phyloP scores from a whole-genome alignment of 2,797 vertebrate species.

The Etheostoma perlongum region DNA sequence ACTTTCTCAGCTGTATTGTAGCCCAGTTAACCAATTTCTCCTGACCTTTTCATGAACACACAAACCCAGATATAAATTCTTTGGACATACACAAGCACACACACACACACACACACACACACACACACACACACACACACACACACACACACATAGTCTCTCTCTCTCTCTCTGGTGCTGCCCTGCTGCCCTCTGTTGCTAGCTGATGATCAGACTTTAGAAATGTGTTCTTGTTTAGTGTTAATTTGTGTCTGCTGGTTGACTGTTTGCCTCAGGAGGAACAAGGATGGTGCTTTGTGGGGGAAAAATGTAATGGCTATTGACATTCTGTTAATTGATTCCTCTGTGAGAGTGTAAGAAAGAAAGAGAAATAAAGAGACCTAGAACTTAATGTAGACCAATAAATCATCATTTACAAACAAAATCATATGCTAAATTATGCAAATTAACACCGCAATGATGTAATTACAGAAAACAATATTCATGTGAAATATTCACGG shows the following conservation, averaged over 20 bases:
- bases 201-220: slow-evolving; percentile 52
- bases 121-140: not conserved
- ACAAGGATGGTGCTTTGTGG: slow-evolving; percentile 39
- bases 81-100: not conserved
- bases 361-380: not conserved
- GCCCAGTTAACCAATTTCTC: slow-evolving; percentile 7
- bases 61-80: not conserved
- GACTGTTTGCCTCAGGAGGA: slow-evolving; percentile 78
- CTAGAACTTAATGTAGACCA: slow-evolving; percentile 7
- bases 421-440: not conserved
- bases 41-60: slow-evolving; percentile 14
- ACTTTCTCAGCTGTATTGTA: not conserved
- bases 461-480: not conserved
- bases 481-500: slow-evolving; percentile 2
- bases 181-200: slow-evolving; percentile 23
- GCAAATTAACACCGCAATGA: not conserved
- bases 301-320: slow-evolving; percentile 73
- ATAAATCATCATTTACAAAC: not conserved
- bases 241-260: slow-evolving; percentile 76
- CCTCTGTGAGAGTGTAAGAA: not conserved
- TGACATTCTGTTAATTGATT: slow-evolving; percentile 79
- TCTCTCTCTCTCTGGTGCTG: not conserved
- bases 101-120: not conserved
- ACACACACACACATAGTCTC: not conserved
- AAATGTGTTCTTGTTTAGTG: slow-evolving; percentile 69